Percentiles rank a stretch among this genome's conserved stretches.
Conservation (phyloP, 2,888 invertebrate species). For the Idaea aversata region DNA sequence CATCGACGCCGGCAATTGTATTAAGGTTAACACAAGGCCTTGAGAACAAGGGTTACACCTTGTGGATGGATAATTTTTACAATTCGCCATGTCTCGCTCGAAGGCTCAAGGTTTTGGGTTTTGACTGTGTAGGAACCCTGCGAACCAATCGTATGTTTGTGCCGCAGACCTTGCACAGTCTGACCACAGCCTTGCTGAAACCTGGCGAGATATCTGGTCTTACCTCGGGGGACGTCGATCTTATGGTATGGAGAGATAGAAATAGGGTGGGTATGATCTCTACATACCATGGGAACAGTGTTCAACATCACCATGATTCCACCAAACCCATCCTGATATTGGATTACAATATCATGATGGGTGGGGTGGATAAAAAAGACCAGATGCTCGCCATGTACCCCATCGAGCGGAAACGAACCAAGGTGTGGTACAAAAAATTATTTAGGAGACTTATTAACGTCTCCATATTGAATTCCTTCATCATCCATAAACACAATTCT, state of each 20-base stretch:
- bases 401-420: constrained; percentile 26
- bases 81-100: constrained; percentile 18
- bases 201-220: constrained; percentile 2
- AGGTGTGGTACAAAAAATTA: constrained; percentile 33
- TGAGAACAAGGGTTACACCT: constrained; percentile 27
- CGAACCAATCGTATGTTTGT: constrained; percentile 26
- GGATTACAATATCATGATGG: constrained; percentile 25
- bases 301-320: constrained; percentile 1
- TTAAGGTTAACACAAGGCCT: constrained; percentile 6
- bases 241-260: constrained; percentile 19
- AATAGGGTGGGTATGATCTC: constrained; percentile 20
- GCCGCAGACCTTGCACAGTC: constrained; percentile 7
- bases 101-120: constrained; percentile 23
- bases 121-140: constrained; percentile 34
- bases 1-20: constrained; percentile 8
- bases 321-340: constrained; percentile 22
- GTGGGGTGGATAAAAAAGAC: constrained; percentile 26
- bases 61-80: constrained; percentile 35
- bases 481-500: constrained; percentile 12
- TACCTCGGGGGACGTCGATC: constrained; percentile 16
- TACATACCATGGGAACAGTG: constrained; percentile 21
- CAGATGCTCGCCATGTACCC: constrained; percentile 29
- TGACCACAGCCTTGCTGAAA: too few species aligned
- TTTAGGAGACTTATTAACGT: constrained; percentile 24
- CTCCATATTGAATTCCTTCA: constrained; percentile 20